phyloP scores from a whole-genome alignment of 2,888 invertebrate genomes.

The Rugalucina vietnamica region DNA sequence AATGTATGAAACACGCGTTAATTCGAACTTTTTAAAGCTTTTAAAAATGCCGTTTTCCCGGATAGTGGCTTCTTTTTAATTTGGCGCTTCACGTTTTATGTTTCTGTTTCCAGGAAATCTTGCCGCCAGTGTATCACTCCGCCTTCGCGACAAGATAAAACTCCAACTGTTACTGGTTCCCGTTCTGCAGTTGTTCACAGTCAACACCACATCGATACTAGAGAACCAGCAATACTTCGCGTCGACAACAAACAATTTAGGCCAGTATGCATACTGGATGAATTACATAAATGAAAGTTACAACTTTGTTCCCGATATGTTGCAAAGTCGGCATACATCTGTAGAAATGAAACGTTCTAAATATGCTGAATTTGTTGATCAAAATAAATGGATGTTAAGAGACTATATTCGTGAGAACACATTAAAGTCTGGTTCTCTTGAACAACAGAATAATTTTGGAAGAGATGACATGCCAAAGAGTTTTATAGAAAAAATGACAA shows the following conservation, averaged over 20 bases:
- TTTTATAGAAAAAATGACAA: conserved; percentile 51
- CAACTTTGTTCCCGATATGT: conserved; percentile 35
- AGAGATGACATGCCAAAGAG: conserved; percentile 66
- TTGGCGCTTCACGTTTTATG: neutral
- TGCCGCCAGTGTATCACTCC: conserved; percentile 56
- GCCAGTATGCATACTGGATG: conserved; percentile 40
- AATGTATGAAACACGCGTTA: too few relatives aligned
- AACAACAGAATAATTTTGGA: conserved; percentile 34
- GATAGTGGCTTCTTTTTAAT: too few relatives aligned
- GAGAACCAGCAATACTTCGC: conserved; percentile 56
- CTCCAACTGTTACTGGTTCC: conserved; percentile 58
- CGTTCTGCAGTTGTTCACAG: conserved; percentile 53
- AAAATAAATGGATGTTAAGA: conserved; percentile 45
- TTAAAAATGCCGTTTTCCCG: too few relatives aligned
- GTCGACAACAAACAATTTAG: conserved; percentile 45
- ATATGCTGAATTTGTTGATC: conserved; percentile 51
- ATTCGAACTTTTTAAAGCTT: too few relatives aligned
- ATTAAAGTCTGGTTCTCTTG: conserved; percentile 12
- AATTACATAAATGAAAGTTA: conserved; percentile 54
- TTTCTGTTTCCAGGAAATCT: conserved; percentile 35
- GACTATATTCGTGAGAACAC: conserved; percentile 34
- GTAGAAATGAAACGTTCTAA: conserved; percentile 42
- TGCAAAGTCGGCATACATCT: conserved; percentile 49
- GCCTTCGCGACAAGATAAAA: conserved; percentile 49
- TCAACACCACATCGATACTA: conserved; percentile 52